Base-by-base conservation (phyloP, 2,888 invertebrate species). In the Muscina levida region DNA sequence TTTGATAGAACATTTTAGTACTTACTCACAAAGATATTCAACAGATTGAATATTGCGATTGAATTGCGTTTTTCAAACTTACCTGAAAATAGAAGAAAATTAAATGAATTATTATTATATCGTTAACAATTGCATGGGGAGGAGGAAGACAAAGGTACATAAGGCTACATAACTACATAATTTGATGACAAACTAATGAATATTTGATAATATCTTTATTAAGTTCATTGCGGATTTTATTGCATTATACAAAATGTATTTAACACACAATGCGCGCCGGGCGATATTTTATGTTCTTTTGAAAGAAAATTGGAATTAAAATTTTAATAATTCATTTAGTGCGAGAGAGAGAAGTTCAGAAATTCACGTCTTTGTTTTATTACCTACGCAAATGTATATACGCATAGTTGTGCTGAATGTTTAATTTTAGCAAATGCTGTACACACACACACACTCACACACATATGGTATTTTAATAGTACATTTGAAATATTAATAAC, bases 401-500 rank as follows among this genome's bases (percentile, higher is more conserved):
- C n/a, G n/a, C n/a, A n/a, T n/a, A n/a, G n/a, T 17, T 62, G 22
- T 42, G 62, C 15, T 22, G n/a, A 62, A 39, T 39, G 39, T 62
- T 62, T 39, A 42, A 62, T 62, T 62, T 62, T 37, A 42, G 42
- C 37, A 19, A 62, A 62, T 42, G 11, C n/a, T 62, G 17, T 13
- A 17, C 62, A 39, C 39, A 62, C 37, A 26, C 57, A 24, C 37
- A 13, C 37, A 24, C 17, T 31, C 17, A 6, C 19, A 2, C 57
- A 15, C 17, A 31, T 19, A 39, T 62, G 39, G 62, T 22, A 37
- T 70, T 70, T n/a, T n/a, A n/a, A 56, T 48, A 31, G 31, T 31
- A 59, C 59, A 39, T 3, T 67, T 74, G 67, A 59, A 67, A 67
- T 67, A 57, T 79, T 72, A 67, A 79, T 75, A 79, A 75, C 67